A percentile compares a stretch with the other conserved stretches of the same genome.
Evolutionary conservation across 1,140 invertebrate genomes (phyloP).

Genomic region (Nymphalis io): DNA sequence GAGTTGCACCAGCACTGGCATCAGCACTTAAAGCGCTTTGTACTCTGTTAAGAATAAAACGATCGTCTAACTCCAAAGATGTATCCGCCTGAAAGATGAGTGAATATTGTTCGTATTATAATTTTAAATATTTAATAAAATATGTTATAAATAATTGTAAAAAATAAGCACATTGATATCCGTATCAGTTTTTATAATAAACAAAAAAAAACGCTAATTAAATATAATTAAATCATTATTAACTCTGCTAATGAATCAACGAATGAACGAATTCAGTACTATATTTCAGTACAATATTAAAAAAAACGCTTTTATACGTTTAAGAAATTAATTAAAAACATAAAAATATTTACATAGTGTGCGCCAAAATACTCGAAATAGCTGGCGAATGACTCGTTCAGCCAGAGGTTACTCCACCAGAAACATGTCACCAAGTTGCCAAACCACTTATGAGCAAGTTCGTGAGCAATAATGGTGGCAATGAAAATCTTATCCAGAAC

Average conservation of each 20-base stretch:
- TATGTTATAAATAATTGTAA: no score
- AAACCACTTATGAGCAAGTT: slow-evolving; percentile 86
- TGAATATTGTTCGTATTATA: slow-evolving; percentile 12
- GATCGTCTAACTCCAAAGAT: slow-evolving; percentile 76
- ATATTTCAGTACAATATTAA: no score
- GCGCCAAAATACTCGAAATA: slow-evolving; percentile 85
- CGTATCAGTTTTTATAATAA: no score
- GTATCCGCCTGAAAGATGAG: slow-evolving; percentile 68
- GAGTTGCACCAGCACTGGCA: slow-evolving; percentile 82
- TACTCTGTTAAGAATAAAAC: slow-evolving; percentile 84
- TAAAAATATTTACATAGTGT: slow-evolving; percentile 62
- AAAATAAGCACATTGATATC: no score
- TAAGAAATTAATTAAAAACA: background rate
- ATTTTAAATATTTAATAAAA: slow-evolving; percentile 43
- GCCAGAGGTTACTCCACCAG: slow-evolving; percentile 87
- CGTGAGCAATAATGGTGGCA: slow-evolving; percentile 83
- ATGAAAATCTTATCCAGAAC: slow-evolving; percentile 77
- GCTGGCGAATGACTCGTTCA: slow-evolving; percentile 87
- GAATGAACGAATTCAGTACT: no score
- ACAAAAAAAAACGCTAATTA: no score
- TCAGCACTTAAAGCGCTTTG: slow-evolving; percentile 86
- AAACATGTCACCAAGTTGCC: slow-evolving; percentile 86
- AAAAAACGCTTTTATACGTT: no score
- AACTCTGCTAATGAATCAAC: no score
- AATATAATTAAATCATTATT: no score